These are phyloP conservation scores for Atta texana DNA, from an alignment of 1,140 invertebrate species.

Conservation along the genomic window DNA sequence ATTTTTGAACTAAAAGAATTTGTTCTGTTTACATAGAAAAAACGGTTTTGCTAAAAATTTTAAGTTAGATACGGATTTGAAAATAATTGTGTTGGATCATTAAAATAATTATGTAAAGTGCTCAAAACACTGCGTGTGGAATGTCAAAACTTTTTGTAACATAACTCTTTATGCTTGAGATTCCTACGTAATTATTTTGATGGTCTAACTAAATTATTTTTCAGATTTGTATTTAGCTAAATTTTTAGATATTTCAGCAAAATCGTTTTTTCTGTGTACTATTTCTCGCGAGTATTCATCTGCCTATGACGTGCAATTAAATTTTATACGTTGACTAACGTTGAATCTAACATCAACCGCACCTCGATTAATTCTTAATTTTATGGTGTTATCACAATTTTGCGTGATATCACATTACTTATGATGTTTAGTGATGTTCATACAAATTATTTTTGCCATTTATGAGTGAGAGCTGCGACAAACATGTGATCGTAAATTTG, in stretches of 20 bases:
- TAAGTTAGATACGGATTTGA: no score
- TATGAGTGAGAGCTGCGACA: no score
- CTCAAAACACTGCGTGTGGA: no score
- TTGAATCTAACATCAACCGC: slow-evolving; percentile 39
- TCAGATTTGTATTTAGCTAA: no score
- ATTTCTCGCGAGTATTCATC: background rate
- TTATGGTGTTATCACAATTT: background rate
- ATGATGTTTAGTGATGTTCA: background rate
- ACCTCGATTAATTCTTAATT: slow-evolving; percentile 23
- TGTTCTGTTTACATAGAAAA: background rate
- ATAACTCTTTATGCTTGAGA: no score
- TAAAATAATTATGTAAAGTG: no score
- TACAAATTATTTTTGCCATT: slow-evolving; percentile 19
- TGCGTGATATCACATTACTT: slow-evolving; percentile 39
- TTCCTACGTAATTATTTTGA: no score
- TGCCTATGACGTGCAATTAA: background rate
- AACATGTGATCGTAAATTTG: background rate
- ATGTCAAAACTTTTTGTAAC: no score
- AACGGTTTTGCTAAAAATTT: no score
- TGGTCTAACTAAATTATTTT: no score
- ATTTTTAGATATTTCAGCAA: no score
- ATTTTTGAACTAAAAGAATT: background rate
- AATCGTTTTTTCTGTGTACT: background rate
- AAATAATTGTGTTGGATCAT: no score
- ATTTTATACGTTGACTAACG: slow-evolving; percentile 50